These are phyloP conservation scores for Eulimnadia texana DNA, from an alignment of 1,140 invertebrate species.

Conservation along the genomic window DNA sequence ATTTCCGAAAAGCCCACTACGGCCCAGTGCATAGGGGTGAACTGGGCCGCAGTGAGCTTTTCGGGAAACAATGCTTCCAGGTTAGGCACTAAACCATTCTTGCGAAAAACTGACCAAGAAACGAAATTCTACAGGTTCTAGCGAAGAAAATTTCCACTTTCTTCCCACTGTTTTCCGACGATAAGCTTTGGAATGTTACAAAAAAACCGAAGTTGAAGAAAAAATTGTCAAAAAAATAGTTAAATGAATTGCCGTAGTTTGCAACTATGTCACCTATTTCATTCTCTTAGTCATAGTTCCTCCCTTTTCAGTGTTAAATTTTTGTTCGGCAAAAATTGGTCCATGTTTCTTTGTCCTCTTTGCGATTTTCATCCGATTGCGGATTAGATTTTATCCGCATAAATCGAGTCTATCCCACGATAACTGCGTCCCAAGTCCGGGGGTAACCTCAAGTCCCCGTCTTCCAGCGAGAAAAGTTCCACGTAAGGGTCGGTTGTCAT, in stretches of 20 bases:
- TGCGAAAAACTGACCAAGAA: too few species aligned
- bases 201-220: background rate
- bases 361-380: background rate
- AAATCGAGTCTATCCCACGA: constrained; percentile 10
- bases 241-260: background rate
- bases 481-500: constrained; percentile 44
- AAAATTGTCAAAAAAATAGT: background rate
- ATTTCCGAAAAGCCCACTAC: too few species aligned
- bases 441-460: constrained; percentile 43
- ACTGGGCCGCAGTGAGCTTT: too few species aligned
- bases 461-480: constrained; percentile 54
- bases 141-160: too few species aligned
- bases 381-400: background rate
- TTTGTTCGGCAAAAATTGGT: too few species aligned
- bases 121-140: too few species aligned
- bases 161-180: too few species aligned
- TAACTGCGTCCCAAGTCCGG: background rate
- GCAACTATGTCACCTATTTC: background rate
- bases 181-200: too few species aligned
- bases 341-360: too few species aligned
- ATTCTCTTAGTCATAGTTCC: background rate
- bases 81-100: too few species aligned
- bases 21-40: too few species aligned
- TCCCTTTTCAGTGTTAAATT: background rate
- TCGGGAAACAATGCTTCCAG: too few species aligned